Percentiles rank a stretch among this genome's conserved stretches.
phyloP scores from a whole-genome alignment of 2,888 invertebrate genomes.

The Frankliniella intonsa region DNA sequence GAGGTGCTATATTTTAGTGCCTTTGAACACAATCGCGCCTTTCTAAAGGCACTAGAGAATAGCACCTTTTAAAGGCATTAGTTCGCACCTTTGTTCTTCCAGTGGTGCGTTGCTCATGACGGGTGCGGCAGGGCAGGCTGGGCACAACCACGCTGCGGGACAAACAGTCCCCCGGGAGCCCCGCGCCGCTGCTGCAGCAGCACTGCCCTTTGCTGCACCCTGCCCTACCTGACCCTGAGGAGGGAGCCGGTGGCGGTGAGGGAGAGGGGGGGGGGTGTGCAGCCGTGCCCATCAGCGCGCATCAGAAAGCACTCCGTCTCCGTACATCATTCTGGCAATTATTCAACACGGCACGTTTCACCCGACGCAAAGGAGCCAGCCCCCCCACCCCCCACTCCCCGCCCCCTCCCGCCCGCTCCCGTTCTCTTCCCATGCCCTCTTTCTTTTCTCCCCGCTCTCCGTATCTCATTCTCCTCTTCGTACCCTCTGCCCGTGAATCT shows the following conservation, averaged over 20 bases:
- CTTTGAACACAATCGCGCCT: too few species aligned
- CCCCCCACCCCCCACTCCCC: neutral
- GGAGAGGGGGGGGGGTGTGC: neutral
- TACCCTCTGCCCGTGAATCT: neutral
- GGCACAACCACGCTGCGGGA: too few species aligned
- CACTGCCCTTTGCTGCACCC: too few species aligned
- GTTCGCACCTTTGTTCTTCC: too few species aligned
- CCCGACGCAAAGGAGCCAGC: neutral
- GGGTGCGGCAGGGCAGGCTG: too few species aligned
- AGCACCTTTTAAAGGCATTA: too few species aligned
- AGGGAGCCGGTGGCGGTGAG: neutral
- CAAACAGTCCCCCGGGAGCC: too few species aligned
- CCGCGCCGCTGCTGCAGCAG: too few species aligned
- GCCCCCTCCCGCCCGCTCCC: neutral
- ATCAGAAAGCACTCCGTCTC: slow-evolving; percentile 22
- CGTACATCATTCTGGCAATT: slow-evolving; percentile 26
- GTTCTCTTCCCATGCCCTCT: neutral
- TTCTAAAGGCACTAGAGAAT: too few species aligned
- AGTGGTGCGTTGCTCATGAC: too few species aligned
- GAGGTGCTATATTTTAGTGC: too few species aligned
- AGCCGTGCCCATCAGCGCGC: slow-evolving; percentile 2
- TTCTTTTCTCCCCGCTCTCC: neutral
- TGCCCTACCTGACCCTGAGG: neutral
- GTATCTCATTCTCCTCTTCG: neutral
- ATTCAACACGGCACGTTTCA: slow-evolving; percentile 20